Evolutionary conservation across 2,797 vertebrate species (phyloP).

Genomic region (Malurus splendens): DNA sequence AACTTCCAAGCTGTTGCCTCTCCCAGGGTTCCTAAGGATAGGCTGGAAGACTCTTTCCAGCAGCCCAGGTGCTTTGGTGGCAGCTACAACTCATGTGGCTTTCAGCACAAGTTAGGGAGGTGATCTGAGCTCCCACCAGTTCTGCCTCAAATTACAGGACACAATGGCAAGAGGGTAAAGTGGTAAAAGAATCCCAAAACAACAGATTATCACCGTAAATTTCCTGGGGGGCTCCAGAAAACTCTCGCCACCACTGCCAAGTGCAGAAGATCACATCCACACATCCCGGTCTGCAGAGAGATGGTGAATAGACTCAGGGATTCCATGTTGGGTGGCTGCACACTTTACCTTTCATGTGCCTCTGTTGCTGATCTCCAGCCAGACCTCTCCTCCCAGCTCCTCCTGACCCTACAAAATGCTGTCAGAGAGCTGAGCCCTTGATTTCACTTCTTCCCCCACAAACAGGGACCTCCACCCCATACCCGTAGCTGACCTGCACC

Average conservation of each 20-base stretch:
- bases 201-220: not conserved
- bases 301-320: not conserved
- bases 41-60: not conserved
- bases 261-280: not conserved
- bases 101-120: not conserved
- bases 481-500: not conserved
- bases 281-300: not conserved
- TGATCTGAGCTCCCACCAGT: not conserved
- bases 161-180: not conserved
- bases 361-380: not conserved
- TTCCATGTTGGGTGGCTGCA: fast-evolving
- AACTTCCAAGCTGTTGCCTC: not conserved
- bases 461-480: not conserved
- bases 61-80: not conserved
- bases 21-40: not conserved
- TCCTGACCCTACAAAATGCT: not conserved
- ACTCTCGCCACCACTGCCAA: not conserved
- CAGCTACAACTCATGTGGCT: not conserved
- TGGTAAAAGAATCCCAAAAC: not conserved
- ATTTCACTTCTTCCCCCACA: not conserved
- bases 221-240: not conserved
- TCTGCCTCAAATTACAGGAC: not conserved
- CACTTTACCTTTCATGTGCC: fast-evolving
- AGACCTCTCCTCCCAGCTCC: not conserved
- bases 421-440: not conserved